Base-by-base conservation (phyloP, 2,113 vertebrate genomes). In the Coryphaenoides rupestris region DNA sequence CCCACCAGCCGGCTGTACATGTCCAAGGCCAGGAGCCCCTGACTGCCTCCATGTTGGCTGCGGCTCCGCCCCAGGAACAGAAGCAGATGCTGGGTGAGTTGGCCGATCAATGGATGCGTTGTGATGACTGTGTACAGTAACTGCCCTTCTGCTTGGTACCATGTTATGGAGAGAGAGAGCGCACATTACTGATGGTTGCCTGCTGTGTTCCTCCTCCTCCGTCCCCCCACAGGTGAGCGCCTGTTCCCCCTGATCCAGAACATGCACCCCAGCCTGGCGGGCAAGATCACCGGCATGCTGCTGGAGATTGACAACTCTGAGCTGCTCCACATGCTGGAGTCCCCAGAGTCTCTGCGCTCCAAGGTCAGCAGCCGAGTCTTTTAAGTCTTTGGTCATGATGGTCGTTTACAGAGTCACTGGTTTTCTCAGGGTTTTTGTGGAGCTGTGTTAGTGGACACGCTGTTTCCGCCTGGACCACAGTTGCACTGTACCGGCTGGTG, bases 251-350 rank as follows among this genome's bases (percentile, higher is more conserved):
- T 98, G 62, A 99, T 99, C 89, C 97, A 99, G 90, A 94, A 91
- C 87, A 98, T 98, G 97, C 96, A 99, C 95, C n/a, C 96, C 65
- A 95, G 90, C 78, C 90, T 99, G 90, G 97, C 96, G 46, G 97
- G 97, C 63, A 99, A 99, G 89, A 98, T 99, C 89, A 99, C n/a
- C 97, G 97, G 96, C 55, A 99, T 99, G 97, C 87, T 99, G 72
- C 72, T 99, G 89, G 96, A 99, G 90, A 98, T 98, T 55, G 96
- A 98, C 77, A 99, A 98, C 84, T 98, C 96, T 5, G 96, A 99
- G 89, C 92, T 99, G 54, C 96, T 99, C 72, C 96, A 99, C 83
- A 99, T 99, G 97, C 94, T 98, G 0, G 97, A 99, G 90, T 99
- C 97, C 70, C 97, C 0, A n/a, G 96, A 98, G 82, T 98, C 96